Percentiles rank a stretch among this genome's conserved stretches.
These are phyloP conservation scores for Malurus splendens DNA, from an alignment of 2,797 vertebrate species.

Conservation along the genomic window DNA sequence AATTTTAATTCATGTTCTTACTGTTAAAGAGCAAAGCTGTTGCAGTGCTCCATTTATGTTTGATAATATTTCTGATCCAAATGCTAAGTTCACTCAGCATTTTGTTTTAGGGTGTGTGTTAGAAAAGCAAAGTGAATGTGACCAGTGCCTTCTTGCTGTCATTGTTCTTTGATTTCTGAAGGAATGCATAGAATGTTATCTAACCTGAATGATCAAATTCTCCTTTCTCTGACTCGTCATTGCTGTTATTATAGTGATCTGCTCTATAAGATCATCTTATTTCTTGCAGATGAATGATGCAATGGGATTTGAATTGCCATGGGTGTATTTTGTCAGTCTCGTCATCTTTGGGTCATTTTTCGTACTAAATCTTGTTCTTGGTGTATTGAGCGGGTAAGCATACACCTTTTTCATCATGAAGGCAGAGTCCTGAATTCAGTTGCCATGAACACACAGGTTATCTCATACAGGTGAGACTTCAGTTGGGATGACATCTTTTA, in stretches of 20 bases:
- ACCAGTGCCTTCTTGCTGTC: background rate
- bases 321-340: conserved; percentile 99
- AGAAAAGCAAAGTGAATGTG: background rate
- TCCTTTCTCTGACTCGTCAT: conserved; percentile 49
- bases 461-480: conserved; percentile 21
- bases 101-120: background rate
- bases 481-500: background rate
- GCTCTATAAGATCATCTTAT: conserved; percentile 75
- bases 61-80: background rate
- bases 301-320: conserved; percentile 99
- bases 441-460: conserved; percentile 76
- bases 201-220: conserved; percentile 31
- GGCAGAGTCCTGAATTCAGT: conserved; percentile 77
- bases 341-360: conserved; percentile 99
- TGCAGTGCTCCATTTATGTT: background rate
- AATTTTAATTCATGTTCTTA: background rate
- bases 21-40: background rate
- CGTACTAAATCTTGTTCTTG: conserved; percentile 99
- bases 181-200: conserved; percentile 47
- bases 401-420: conserved; percentile 77
- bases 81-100: background rate
- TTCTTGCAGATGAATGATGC: conserved; percentile 97
- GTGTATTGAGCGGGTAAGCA: conserved; percentile 99
- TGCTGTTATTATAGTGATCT: conserved; percentile 65
- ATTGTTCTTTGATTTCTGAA: conserved; percentile 28